Percentiles rank a stretch among this genome's conserved stretches.
phyloP scores from a whole-genome alignment of 2,797 vertebrate species.

The Staurois parvus region DNA sequence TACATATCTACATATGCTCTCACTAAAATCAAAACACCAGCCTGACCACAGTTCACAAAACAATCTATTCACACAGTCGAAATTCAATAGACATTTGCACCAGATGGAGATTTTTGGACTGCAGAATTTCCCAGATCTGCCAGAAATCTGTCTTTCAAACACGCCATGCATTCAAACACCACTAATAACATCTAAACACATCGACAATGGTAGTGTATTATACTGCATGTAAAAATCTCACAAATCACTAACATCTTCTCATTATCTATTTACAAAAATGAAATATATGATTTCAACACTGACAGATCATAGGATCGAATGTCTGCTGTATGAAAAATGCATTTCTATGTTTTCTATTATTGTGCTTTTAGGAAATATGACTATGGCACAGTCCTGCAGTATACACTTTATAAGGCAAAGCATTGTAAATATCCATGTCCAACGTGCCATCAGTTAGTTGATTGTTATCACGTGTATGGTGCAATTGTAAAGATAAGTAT shows the following conservation, averaged over 20 bases:
- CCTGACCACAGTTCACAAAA: slow-evolving; percentile 18
- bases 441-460: background rate
- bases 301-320: background rate
- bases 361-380: background rate
- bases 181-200: slow-evolving; percentile 21
- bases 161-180: slow-evolving; percentile 22
- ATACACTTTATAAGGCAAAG: no score
- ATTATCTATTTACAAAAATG: background rate
- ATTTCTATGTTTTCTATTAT: background rate
- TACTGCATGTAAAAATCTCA: background rate
- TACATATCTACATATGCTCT: background rate
- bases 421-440: background rate
- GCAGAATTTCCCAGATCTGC: slow-evolving; percentile 31
- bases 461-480: background rate
- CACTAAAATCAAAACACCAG: background rate
- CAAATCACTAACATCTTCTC: slow-evolving; percentile 1
- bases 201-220: slow-evolving; percentile 6
- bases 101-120: slow-evolving; percentile 40
- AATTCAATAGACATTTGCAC: slow-evolving; percentile 34
- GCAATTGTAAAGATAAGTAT: background rate
- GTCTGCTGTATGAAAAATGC: background rate
- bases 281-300: background rate
- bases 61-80: slow-evolving; percentile 19
- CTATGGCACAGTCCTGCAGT: background rate
- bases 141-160: slow-evolving; percentile 29